A percentile compares a stretch with the other conserved stretches of the same genome.
These are phyloP conservation scores for Epsilonema sp. DNA, from an alignment of 2,888 invertebrate species.

Conservation along the genomic window DNA sequence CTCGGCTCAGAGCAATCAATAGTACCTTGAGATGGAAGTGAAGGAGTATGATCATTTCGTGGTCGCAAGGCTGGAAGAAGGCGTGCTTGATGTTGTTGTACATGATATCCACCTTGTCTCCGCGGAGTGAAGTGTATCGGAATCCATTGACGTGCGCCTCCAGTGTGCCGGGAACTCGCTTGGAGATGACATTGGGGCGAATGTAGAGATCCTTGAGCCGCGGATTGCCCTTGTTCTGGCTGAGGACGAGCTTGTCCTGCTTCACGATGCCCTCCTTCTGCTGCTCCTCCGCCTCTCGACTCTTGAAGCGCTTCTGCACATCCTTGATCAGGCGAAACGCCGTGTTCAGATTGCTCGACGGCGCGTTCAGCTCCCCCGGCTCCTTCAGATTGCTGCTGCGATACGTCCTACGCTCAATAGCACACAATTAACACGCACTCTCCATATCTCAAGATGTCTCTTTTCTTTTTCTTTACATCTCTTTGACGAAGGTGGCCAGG, in stretches of 20 bases:
- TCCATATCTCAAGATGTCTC: neutral
- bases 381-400: conserved; percentile 92
- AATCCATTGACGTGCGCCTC: conserved; percentile 82
- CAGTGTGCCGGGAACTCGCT: conserved; percentile 42
- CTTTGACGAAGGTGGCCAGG: conserved; percentile 89
- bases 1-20: neutral
- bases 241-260: conserved; percentile 80
- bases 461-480: conserved; percentile 49
- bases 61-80: conserved; percentile 84
- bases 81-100: conserved; percentile 99
- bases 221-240: conserved; percentile 88
- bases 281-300: conserved; percentile 88
- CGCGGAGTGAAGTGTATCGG: conserved; percentile 89
- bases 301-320: conserved; percentile 93
- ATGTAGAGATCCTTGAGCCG: conserved; percentile 92
- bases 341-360: conserved; percentile 82
- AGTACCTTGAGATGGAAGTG: conserved; percentile 82
- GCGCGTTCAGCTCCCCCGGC: conserved; percentile 77
- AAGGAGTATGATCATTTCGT: conserved; percentile 95
- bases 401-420: conserved; percentile 45
- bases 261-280: conserved; percentile 95
- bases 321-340: conserved; percentile 95
- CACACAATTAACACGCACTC: neutral
- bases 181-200: conserved; percentile 88
- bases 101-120: conserved; percentile 95